phyloP scores from a whole-genome alignment of 1,140 invertebrate genomes.

The Drosophila kepulauana region DNA sequence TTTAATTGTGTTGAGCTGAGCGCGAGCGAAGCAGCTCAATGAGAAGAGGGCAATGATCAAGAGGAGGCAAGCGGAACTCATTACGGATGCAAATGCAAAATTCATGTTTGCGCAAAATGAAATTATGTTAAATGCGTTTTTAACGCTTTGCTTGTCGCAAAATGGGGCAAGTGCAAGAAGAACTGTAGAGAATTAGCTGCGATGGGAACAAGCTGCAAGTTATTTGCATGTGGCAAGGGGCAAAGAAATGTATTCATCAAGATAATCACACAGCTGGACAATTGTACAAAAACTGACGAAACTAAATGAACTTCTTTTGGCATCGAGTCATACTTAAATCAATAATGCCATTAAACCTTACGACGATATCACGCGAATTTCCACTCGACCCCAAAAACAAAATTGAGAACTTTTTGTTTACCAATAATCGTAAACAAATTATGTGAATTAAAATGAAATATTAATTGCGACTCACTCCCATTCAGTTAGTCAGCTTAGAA shows the following conservation, averaged over 20 bases:
- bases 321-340: slow-evolving; percentile 32
- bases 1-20: slow-evolving; percentile 61
- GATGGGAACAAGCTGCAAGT: slow-evolving; percentile 21
- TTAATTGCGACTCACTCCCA: slow-evolving; percentile 37
- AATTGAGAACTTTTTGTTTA: slow-evolving; percentile 52
- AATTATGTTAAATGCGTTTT: slow-evolving; percentile 64
- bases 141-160: slow-evolving; percentile 41
- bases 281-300: neutral
- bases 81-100: slow-evolving; percentile 74
- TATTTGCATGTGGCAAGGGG: slow-evolving; percentile 48
- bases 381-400: slow-evolving; percentile 53
- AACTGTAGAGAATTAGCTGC: slow-evolving; percentile 1
- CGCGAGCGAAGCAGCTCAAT: neutral
- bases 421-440: slow-evolving; percentile 77
- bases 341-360: slow-evolving; percentile 55
- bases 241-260: slow-evolving; percentile 40
- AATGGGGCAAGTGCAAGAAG: slow-evolving; percentile 16
- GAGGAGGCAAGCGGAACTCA: slow-evolving; percentile 26
- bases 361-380: slow-evolving; percentile 66
- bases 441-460: slow-evolving; percentile 76
- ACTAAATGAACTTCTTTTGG: slow-evolving; percentile 11
- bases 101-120: slow-evolving; percentile 61
- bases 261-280: slow-evolving; percentile 29
- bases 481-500: neutral
- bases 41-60: neutral